Conservation (phyloP, 2,797 vertebrate genomes). For the Ateles fusciceps region DNA sequence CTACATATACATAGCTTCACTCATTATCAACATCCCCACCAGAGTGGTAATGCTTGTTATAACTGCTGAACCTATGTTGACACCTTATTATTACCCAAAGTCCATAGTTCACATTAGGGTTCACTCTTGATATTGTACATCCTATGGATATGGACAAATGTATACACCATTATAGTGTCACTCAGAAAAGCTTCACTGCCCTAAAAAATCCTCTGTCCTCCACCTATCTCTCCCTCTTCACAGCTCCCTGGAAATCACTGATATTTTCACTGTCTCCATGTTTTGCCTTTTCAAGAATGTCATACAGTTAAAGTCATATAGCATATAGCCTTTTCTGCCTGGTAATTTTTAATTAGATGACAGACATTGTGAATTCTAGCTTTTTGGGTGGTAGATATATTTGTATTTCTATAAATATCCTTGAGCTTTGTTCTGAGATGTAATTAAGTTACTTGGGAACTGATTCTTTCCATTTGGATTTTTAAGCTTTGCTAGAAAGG, state of each 20-base stretch:
- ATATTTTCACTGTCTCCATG: background rate
- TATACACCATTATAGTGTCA: background rate
- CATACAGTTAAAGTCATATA: background rate
- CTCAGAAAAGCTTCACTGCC: background rate
- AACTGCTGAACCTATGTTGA: background rate
- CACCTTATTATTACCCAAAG: background rate
- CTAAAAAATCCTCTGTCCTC: background rate
- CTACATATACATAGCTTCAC: background rate
- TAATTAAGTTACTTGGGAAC: conserved; percentile 7
- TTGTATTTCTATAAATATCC: background rate
- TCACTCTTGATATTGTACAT: background rate
- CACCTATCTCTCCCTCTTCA: background rate
- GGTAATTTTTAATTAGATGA: background rate
- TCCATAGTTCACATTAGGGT: background rate
- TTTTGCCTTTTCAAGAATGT: background rate
- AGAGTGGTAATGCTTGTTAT: background rate
- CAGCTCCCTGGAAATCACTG: background rate
- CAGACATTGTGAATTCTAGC: background rate
- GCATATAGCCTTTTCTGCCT: background rate
- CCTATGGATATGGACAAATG: background rate
- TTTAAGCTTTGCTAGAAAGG: background rate
- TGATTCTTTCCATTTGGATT: background rate
- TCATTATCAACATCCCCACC: background rate
- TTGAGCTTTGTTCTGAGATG: background rate
- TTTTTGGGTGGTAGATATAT: background rate